phyloP scores from a whole-genome alignment of 2,797 vertebrate species.

The Etheostoma perlongum region DNA sequence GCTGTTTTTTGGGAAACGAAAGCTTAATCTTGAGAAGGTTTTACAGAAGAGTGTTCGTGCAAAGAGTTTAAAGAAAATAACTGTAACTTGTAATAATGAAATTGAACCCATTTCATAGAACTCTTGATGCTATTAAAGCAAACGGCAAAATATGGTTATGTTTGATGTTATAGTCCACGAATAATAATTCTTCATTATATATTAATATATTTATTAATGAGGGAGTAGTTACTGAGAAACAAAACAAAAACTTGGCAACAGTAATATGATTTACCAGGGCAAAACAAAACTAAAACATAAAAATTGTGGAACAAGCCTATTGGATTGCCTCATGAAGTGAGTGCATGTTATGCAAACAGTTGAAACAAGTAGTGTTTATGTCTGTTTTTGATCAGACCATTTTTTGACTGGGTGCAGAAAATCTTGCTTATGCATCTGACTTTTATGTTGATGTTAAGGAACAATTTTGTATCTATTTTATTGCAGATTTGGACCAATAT shows the following conservation, averaged over 20 bases:
- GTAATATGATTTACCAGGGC: constrained; percentile 5
- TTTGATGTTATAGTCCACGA: background rate
- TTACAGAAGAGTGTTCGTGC: background rate
- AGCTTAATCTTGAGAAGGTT: background rate
- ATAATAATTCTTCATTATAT: background rate
- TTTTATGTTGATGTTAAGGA: background rate
- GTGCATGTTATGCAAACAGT: too few species aligned
- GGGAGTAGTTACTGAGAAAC: background rate
- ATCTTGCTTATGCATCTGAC: background rate
- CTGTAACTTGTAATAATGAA: background rate
- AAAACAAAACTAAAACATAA: background rate
- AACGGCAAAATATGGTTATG: background rate
- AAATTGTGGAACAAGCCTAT: background rate
- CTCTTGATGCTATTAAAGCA: background rate
- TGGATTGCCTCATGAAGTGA: too few species aligned
- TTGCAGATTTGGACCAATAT: background rate
- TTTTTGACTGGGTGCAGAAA: background rate
- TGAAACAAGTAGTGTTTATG: background rate
- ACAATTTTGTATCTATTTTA: background rate
- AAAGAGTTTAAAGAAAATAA: constrained; percentile 1
- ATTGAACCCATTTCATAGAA: background rate
- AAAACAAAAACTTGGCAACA: background rate
- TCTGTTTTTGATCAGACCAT: background rate
- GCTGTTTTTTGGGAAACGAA: background rate
- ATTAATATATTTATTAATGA: background rate